These are phyloP conservation scores for Embiotoca jacksoni DNA, from an alignment of 2,113 vertebrate species.

Conservation along the genomic window DNA sequence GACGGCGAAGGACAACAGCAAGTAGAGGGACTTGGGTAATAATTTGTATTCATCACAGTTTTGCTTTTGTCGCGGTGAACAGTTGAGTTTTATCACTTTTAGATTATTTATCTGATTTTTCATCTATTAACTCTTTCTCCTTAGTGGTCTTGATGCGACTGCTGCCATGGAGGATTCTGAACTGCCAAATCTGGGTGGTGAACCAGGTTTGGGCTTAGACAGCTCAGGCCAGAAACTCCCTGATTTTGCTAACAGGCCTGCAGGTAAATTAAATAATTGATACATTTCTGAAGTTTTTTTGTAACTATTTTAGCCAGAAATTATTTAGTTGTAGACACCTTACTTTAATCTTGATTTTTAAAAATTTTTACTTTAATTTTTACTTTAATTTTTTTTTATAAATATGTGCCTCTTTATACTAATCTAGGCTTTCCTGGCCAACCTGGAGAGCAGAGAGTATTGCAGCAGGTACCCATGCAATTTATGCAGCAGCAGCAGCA, in stretches of 20 bases:
- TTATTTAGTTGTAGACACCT: neutral
- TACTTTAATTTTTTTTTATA: too few species aligned
- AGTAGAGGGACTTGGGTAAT: constrained; percentile 92
- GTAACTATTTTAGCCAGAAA: neutral
- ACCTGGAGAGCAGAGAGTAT: constrained; percentile 92
- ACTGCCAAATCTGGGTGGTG: constrained; percentile 87
- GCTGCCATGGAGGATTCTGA: constrained; percentile 92
- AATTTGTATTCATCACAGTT: constrained; percentile 4
- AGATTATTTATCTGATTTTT: constrained; percentile 4
- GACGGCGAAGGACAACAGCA: constrained; percentile 88
- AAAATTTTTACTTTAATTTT: neutral
- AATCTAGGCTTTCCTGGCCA: constrained; percentile 91
- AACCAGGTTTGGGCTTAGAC: constrained; percentile 91
- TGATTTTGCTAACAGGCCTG: constrained; percentile 91
- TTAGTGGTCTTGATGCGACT: constrained; percentile 87
- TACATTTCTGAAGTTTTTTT: neutral
- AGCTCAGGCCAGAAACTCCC: constrained; percentile 89
- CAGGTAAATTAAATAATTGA: constrained; percentile 81
- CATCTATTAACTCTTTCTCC: constrained; percentile 33
- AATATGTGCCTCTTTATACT: neutral
- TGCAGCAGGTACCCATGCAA: constrained; percentile 94
- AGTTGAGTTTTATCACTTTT: neutral
- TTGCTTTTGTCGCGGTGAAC: neutral
- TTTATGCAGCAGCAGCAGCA: constrained; percentile 87
- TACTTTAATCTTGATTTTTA: neutral